Evolutionary conservation across 2,113 vertebrate species (phyloP), one percentile per base, ranked within the genome.

Genomic region (Gasterosteus aculeatus): DNA sequence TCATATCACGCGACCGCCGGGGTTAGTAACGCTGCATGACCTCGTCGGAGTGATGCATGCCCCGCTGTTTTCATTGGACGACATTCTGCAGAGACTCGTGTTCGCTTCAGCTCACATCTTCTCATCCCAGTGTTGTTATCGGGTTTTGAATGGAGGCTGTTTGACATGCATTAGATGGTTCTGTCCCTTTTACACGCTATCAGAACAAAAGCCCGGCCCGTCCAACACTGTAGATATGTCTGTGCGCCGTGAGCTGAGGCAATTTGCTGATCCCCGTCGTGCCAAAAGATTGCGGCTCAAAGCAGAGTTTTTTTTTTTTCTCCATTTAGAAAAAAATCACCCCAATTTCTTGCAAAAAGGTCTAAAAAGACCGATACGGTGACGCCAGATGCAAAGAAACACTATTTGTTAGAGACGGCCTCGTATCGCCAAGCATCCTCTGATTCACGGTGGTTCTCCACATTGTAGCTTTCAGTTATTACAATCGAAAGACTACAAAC

Each of bases 101-200:
- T 77, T 81, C 11, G 14, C 42, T 59, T 66, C 59, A 44, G 78
- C 56, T 85, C 72, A 35, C 38, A 42, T 62, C 53, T 75, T 49
- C 60, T 60, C 31, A 35, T 79, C 86, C 60, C 47, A 46, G 70
- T 61, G 66, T 56, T 65, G 56, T 83, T 82, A 86, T 84, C 60
- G 10, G 33, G 6, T 70, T 78, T 53, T 56, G 67, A 59, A 81
- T 35, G 2, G 11, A 57, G 57, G 62, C 86, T 90, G 72, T 88
- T 89, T 89, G 86, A 86, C 85, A 86, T 90, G 86, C 79, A 83
- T 79, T 83, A 77, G 54, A 77, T 22, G 84, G 22, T 41, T 58
- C 69, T 77, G 69, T 85, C 79, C 75, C 72, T 84, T 1, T 78
- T 74, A 84, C 78, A 77, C 69, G 71, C 77, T 73, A 81, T 87